Percentiles rank a stretch among this genome's conserved stretches.
Conservation (phyloP, 2,113 vertebrate genomes). For the Formicarius rufipectus region DNA sequence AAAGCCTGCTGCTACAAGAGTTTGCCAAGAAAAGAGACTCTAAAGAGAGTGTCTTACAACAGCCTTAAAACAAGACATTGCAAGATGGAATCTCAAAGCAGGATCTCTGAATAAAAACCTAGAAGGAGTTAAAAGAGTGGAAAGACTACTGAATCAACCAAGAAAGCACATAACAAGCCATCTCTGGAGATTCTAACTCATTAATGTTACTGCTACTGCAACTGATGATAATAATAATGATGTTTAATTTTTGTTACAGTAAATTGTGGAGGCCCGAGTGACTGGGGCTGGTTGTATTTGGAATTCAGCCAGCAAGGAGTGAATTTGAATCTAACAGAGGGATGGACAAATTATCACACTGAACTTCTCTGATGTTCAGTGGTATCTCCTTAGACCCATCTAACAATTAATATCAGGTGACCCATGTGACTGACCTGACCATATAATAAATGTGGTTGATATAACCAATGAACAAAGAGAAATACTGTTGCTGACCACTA, state of each 20-base stretch:
- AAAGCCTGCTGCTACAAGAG: slow-evolving; percentile 64
- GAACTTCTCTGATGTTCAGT: neutral
- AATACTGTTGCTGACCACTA: neutral
- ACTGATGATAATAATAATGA: neutral
- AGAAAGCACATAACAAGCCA: neutral
- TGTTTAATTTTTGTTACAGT: neutral
- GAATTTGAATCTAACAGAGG: neutral
- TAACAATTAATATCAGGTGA: neutral
- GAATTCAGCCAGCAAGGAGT: neutral
- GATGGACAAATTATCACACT: neutral
- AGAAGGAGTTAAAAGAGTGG: neutral
- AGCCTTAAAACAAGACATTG: slow-evolving; percentile 13
- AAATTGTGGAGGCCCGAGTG: neutral
- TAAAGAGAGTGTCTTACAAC: neutral
- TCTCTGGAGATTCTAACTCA: neutral
- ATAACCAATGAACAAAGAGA: neutral
- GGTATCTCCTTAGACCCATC: neutral
- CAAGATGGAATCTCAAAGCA: slow-evolving; percentile 13
- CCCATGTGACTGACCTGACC: neutral
- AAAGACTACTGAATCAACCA: neutral
- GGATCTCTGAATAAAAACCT: neutral
- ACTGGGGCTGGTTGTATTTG: neutral
- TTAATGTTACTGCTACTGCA: neutral
- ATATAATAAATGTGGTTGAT: neutral
- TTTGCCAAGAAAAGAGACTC: slow-evolving; percentile 54